Conservation (phyloP, 2,113 vertebrate species). For the Chascanopsetta lugubris region DNA sequence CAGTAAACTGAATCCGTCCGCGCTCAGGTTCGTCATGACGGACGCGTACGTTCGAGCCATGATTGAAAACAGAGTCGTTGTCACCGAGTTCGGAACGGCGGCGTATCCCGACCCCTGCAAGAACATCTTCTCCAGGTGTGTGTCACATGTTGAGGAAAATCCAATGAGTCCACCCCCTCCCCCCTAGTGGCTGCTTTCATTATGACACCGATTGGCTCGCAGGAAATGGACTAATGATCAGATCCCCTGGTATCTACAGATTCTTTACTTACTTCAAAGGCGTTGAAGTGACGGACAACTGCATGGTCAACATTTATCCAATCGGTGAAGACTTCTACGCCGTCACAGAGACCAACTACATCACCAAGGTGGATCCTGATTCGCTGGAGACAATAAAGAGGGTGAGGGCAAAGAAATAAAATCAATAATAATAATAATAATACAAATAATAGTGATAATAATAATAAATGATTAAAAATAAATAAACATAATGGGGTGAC, state of each 20-base stretch:
- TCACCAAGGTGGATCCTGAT: conserved; percentile 94
- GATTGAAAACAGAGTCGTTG: conserved; percentile 93
- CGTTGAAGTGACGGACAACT: conserved; percentile 94
- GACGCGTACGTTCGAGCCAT: conserved; percentile 93
- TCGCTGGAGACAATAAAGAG: conserved; percentile 93
- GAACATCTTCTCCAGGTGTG: conserved; percentile 99
- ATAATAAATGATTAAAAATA: too few relatives aligned
- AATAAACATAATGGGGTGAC: too few relatives aligned
- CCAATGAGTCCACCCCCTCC: too few relatives aligned
- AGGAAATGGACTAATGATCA: too few relatives aligned
- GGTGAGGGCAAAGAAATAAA: conserved; percentile 79
- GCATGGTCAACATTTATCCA: conserved; percentile 92
- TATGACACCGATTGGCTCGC: neutral
- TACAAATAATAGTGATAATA: neutral
- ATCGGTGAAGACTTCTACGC: conserved; percentile 96
- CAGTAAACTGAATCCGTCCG: too few relatives aligned
- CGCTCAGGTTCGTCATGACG: conserved; percentile 86
- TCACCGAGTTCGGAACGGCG: conserved; percentile 95
- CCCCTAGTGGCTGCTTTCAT: too few relatives aligned
- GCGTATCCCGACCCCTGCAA: conserved; percentile 98
- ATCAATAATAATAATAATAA: too few relatives aligned
- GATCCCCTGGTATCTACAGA: conserved; percentile 71
- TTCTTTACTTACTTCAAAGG: conserved; percentile 98
- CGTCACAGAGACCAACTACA: conserved; percentile 95
- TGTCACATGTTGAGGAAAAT: too few relatives aligned